These are phyloP conservation scores for Sphaeramia orbicularis DNA, from an alignment of 2,797 vertebrate genomes.

Conservation along the genomic window DNA sequence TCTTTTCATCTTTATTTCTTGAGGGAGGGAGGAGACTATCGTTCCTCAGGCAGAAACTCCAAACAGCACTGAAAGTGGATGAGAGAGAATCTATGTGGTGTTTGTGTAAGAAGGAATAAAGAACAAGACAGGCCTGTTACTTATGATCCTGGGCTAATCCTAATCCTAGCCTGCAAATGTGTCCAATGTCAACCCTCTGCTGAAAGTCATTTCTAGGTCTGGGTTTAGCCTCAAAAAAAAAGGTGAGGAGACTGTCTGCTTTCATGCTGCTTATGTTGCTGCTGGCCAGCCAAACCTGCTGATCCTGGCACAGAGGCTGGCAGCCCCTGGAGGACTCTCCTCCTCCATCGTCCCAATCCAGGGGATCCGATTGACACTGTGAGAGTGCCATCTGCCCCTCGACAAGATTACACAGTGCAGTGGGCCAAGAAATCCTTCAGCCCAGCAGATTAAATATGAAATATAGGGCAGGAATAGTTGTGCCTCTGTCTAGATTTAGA, in stretches of 20 bases:
- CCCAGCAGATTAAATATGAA: slow-evolving; percentile 83
- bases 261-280: slow-evolving; percentile 22
- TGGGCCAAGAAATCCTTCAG: slow-evolving; percentile 80
- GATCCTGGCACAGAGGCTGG: slow-evolving; percentile 46
- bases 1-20: slow-evolving; percentile 16
- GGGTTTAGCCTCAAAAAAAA: slow-evolving; percentile 41
- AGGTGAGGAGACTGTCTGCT: slow-evolving; percentile 45
- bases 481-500: slow-evolving; percentile 51
- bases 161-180: slow-evolving; percentile 60
- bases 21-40: not conserved
- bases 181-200: slow-evolving; percentile 35
- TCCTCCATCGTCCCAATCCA: slow-evolving; percentile 66
- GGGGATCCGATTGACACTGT: slow-evolving; percentile 72
- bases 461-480: slow-evolving; percentile 80
- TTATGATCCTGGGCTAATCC: slow-evolving; percentile 46
- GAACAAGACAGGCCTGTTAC: slow-evolving; percentile 34
- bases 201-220: slow-evolving; percentile 53
- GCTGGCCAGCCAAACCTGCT: slow-evolving; percentile 60
- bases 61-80: slow-evolving; percentile 14
- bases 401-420: slow-evolving; percentile 77
- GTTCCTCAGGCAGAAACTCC: not conserved
- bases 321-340: slow-evolving; percentile 55
- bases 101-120: slow-evolving; percentile 25
- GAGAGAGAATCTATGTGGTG: slow-evolving; percentile 8
- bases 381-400: slow-evolving; percentile 78